These are phyloP conservation scores for Diachasma alloeum DNA, from an alignment of 1,140 invertebrate species.

Conservation along the genomic window DNA sequence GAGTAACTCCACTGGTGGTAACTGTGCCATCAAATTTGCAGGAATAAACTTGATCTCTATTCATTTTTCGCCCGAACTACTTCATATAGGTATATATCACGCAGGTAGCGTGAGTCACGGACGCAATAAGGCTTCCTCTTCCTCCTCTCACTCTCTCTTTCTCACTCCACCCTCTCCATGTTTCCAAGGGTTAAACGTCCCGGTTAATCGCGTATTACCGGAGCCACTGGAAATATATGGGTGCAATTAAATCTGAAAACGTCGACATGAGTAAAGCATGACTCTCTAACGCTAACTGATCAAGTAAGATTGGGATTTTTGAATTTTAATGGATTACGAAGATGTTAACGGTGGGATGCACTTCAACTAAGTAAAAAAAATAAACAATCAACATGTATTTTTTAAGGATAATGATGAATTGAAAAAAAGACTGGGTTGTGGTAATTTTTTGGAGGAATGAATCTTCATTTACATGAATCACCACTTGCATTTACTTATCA, in stretches of 20 bases:
- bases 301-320: neutral
- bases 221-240: neutral
- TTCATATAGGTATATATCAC: neutral
- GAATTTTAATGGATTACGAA: neutral
- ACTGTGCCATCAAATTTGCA: neutral
- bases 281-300: neutral
- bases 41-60: neutral
- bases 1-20: neutral
- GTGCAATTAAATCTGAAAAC: slow-evolving; percentile 4
- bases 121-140: neutral
- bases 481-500: too few species aligned
- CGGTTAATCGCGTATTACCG: slow-evolving; percentile 7
- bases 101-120: slow-evolving; percentile 3
- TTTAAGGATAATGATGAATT: too few species aligned
- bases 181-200: slow-evolving; percentile 3
- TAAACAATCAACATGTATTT: too few species aligned
- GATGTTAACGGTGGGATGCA: too few species aligned
- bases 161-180: neutral
- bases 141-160: neutral
- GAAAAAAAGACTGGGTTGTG: too few species aligned
- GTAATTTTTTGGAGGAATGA: too few species aligned
- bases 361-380: too few species aligned
- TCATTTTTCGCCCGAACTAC: neutral
- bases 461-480: too few species aligned
- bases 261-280: slow-evolving; percentile 9